Conservation (phyloP, 2,113 vertebrate genomes). For the Sturnus vulgaris region DNA sequence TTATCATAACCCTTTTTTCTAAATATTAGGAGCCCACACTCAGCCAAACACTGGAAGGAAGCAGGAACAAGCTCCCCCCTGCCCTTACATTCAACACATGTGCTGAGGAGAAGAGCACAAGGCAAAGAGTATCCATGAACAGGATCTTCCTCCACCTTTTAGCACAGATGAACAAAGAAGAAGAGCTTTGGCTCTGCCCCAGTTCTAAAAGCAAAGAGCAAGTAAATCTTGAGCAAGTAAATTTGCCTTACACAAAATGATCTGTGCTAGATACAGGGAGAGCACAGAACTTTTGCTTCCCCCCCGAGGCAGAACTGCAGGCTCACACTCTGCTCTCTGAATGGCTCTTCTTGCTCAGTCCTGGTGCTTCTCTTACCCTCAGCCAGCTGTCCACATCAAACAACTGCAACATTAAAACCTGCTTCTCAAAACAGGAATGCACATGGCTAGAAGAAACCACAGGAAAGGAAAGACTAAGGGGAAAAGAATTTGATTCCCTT, state of each 20-base stretch:
- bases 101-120: background rate
- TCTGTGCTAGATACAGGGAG: background rate
- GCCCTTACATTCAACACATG: background rate
- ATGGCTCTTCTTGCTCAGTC: background rate
- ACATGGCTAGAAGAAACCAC: background rate
- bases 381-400: constrained; percentile 25
- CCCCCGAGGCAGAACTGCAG: background rate
- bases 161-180: background rate
- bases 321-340: background rate
- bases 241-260: background rate
- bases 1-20: background rate
- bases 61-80: background rate
- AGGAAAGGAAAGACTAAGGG: constrained; percentile 14
- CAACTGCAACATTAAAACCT: constrained; percentile 8
- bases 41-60: background rate
- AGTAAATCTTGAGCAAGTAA: background rate
- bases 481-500: constrained; percentile 13
- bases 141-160: background rate
- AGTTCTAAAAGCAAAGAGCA: background rate
- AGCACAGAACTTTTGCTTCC: background rate
- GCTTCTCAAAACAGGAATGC: background rate
- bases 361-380: background rate
- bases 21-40: background rate
- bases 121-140: background rate
- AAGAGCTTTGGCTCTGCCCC: background rate